Percentiles rank a stretch among this genome's conserved stretches.
These are phyloP conservation scores for Rhaphigaster nebulosa DNA, from an alignment of 2,888 invertebrate species.

Conservation along the genomic window DNA sequence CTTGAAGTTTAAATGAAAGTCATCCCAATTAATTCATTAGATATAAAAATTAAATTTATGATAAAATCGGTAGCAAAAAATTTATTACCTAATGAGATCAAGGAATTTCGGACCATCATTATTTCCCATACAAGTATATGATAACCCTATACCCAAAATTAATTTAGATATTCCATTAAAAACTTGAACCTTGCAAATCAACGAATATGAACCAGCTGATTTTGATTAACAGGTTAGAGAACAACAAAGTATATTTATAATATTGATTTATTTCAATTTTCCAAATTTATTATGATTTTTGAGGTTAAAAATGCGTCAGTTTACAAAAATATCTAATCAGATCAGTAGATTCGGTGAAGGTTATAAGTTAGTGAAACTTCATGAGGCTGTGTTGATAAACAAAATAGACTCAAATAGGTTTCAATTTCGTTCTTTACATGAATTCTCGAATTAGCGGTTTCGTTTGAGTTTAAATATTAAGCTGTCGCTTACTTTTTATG, in stretches of 20 bases:
- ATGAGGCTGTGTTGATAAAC: slow-evolving; percentile 58
- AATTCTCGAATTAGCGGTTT: neutral
- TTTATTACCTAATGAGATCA: neutral
- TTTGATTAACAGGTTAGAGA: neutral
- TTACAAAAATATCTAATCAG: neutral
- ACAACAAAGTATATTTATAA: neutral
- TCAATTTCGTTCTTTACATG: neutral
- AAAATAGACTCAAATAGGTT: slow-evolving; percentile 52
- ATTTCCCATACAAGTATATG: neutral
- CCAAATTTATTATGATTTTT: neutral
- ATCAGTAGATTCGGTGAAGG: slow-evolving; percentile 29
- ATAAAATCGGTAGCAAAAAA: neutral
- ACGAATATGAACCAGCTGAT: neutral
- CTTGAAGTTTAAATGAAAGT: slow-evolving; percentile 31
- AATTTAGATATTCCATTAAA: slow-evolving; percentile 26
- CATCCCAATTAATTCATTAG: neutral
- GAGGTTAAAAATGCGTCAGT: neutral
- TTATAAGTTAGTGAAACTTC: slow-evolving; percentile 49
- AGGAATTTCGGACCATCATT: slow-evolving; percentile 23
- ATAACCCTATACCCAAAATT: neutral
- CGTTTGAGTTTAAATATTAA: neutral
- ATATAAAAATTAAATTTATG: neutral
- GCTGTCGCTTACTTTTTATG: neutral
- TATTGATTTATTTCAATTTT: neutral
- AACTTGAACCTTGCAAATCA: slow-evolving; percentile 30